Evolutionary conservation across 30 jellyfish, hydroid and myxozoan species (phyloP).

Genomic region (Rhopilema esculentum): DNA sequence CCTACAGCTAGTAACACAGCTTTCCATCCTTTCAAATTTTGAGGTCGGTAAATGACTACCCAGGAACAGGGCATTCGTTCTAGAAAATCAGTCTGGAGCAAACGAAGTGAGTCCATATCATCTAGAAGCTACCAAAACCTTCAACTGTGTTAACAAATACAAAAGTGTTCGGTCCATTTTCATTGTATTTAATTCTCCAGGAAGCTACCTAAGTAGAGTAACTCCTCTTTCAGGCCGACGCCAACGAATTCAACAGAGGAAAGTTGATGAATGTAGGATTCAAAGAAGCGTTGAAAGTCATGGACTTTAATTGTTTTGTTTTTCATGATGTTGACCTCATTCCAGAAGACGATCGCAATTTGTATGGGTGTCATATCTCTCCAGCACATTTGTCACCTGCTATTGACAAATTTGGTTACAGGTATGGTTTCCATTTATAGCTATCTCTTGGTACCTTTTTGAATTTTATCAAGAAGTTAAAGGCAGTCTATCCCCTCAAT

Average conservation of each 20-base stretch:
- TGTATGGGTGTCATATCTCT: slow-evolving; percentile 87
- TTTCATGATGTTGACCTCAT: slow-evolving; percentile 94
- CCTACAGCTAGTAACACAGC: too few relatives aligned
- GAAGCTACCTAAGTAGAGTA: neutral
- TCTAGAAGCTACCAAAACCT: neutral
- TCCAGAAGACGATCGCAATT: slow-evolving; percentile 89
- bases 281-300: slow-evolving; percentile 59
- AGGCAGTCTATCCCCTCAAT: too few relatives aligned
- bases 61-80: too few relatives aligned
- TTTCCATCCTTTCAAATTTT: too few relatives aligned
- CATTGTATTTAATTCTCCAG: neutral
- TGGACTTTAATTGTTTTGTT: slow-evolving; percentile 77
- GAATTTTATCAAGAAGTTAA: too few relatives aligned
- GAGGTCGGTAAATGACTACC: too few relatives aligned
- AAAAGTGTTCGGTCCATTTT: neutral
- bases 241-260: slow-evolving; percentile 82
- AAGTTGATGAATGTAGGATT: slow-evolving; percentile 93
- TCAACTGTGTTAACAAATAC: neutral
- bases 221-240: slow-evolving; percentile 59
- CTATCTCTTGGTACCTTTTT: too few relatives aligned
- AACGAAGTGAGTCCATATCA: too few relatives aligned
- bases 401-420: slow-evolving; percentile 70
- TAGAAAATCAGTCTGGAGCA: too few relatives aligned
- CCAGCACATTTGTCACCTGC: slow-evolving; percentile 96
- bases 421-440: slow-evolving; percentile 19